These are phyloP conservation scores for Trematomus loennbergii DNA, from an alignment of 2,113 vertebrate genomes.

Conservation along the genomic window DNA sequence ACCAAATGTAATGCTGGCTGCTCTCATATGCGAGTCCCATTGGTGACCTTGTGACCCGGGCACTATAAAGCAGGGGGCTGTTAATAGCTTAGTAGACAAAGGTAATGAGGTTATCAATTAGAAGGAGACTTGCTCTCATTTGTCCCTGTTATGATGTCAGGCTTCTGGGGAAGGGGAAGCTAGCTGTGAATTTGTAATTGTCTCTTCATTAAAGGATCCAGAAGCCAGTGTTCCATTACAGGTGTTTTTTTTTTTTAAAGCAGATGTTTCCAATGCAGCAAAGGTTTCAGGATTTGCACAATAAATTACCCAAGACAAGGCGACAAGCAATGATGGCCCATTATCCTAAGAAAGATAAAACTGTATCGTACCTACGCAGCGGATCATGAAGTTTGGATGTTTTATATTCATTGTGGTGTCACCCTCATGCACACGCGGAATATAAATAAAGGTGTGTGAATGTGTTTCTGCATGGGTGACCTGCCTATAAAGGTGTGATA, in stretches of 20 bases:
- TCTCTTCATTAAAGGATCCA: slow-evolving; percentile 53
- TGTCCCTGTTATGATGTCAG: slow-evolving; percentile 56
- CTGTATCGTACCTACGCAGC: neutral
- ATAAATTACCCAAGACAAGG: slow-evolving; percentile 51
- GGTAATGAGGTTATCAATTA: slow-evolving; percentile 77
- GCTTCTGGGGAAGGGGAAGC: slow-evolving; percentile 30
- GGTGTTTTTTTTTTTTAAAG: slow-evolving; percentile 54
- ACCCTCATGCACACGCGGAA: neutral
- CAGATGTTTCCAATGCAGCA: slow-evolving; percentile 52
- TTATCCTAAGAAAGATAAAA: slow-evolving; percentile 54
- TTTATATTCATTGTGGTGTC: slow-evolving; percentile 30
- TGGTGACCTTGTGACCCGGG: slow-evolving; percentile 59
- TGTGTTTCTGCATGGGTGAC: slow-evolving; percentile 9
- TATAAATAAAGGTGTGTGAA: neutral
- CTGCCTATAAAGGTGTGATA: slow-evolving; percentile 17
- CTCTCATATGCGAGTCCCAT: slow-evolving; percentile 58
- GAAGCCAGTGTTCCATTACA: slow-evolving; percentile 34
- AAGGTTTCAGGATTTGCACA: slow-evolving; percentile 41
- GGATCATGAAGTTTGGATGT: neutral
- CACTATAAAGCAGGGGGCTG: slow-evolving; percentile 21
- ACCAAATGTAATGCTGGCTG: slow-evolving; percentile 72
- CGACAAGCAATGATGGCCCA: slow-evolving; percentile 47
- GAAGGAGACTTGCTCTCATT: slow-evolving; percentile 63
- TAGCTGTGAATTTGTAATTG: slow-evolving; percentile 52
- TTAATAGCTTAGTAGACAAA: slow-evolving; percentile 67